Conservation (phyloP, 2,113 vertebrate genomes). For the Ameiurus melas region DNA sequence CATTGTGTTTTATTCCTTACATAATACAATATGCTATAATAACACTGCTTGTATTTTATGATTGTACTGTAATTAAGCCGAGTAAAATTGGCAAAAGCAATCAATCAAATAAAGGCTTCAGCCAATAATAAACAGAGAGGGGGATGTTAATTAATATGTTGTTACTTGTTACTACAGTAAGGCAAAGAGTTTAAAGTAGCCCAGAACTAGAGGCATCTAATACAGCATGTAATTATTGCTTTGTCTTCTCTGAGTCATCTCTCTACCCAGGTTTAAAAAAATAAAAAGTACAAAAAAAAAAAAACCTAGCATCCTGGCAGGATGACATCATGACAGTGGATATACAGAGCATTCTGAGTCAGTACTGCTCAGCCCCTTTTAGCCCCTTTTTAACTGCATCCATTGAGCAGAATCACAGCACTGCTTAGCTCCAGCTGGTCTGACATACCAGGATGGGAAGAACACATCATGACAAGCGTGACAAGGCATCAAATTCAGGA, state of each 20-base stretch:
- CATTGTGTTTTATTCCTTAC: not conserved
- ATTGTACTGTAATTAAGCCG: not conserved
- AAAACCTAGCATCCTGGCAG: conserved; percentile 51
- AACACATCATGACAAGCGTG: conserved; percentile 55
- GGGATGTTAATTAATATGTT: not conserved
- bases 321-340: conserved; percentile 42
- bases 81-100: not conserved
- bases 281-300: no score
- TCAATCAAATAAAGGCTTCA: not conserved
- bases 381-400: conserved; percentile 54
- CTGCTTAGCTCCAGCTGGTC: conserved; percentile 58
- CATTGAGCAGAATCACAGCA: conserved; percentile 57
- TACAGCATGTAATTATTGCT: conserved; percentile 47
- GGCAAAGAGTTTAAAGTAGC: conserved; percentile 39
- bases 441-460: conserved; percentile 26
- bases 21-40: not conserved
- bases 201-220: conserved; percentile 51
- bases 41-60: no score
- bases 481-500: conserved; percentile 50
- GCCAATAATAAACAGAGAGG: not conserved
- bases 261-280: conserved; percentile 32
- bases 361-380: conserved; percentile 22
- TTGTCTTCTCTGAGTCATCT: conserved; percentile 60
- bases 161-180: not conserved
- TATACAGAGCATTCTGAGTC: conserved; percentile 46